phyloP scores from a whole-genome alignment of 1,140 invertebrate species.

The Neodiprion fabricii region DNA sequence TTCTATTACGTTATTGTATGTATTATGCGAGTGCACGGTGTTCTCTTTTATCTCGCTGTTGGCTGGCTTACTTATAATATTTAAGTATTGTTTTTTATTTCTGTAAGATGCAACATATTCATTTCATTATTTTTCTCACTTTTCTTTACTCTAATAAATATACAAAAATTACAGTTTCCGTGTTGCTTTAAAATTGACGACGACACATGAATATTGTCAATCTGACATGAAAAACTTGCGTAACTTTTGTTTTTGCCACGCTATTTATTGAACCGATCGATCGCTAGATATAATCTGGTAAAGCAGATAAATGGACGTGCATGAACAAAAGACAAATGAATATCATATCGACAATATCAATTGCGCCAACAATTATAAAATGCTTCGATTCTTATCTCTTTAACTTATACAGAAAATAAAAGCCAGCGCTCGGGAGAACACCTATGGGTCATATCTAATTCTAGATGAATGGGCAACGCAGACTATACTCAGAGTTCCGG shows the following conservation, averaged over 20 bases:
- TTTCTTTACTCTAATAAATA: not conserved
- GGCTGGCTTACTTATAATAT: not conserved
- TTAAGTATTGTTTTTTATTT: too few relatives aligned
- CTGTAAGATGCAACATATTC: too few relatives aligned
- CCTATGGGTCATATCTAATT: not conserved
- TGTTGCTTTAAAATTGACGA: not conserved
- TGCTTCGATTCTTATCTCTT: not conserved
- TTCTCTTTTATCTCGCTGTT: not conserved
- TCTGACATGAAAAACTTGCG: not conserved
- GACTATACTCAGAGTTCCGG: constrained; percentile 13
- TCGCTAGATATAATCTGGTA: too few relatives aligned
- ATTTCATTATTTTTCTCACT: too few relatives aligned
- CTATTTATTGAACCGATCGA: too few relatives aligned
- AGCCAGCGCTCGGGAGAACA: not conserved
- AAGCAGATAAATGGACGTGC: too few relatives aligned
- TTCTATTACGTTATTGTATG: not conserved
- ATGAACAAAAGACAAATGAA: too few relatives aligned
- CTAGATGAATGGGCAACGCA: constrained; percentile 19
- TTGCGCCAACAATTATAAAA: not conserved
- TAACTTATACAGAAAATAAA: constrained; percentile 17
- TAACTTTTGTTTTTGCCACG: not conserved
- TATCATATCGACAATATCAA: not conserved
- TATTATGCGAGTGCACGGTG: not conserved
- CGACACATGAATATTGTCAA: not conserved
- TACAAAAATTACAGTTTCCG: constrained; percentile 1